phyloP scores from a whole-genome alignment of 2,113 vertebrate species.

The Chrysemys picta region DNA sequence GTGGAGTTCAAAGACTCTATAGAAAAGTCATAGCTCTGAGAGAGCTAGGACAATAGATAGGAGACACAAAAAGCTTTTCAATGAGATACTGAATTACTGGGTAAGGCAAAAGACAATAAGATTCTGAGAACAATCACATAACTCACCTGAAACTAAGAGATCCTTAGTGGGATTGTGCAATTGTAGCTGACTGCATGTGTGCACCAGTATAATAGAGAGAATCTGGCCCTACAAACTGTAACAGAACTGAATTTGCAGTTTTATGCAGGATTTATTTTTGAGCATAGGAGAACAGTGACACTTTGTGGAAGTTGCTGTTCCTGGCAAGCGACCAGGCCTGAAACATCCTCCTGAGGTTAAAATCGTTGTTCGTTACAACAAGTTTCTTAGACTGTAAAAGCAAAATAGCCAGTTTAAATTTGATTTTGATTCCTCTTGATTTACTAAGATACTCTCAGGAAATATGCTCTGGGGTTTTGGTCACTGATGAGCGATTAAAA shows the following conservation, averaged over 20 bases:
- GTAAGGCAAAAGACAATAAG: not conserved
- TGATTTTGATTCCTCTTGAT: not conserved
- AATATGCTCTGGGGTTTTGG: not conserved
- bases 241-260: not conserved
- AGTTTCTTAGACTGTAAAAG: fast-evolving
- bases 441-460: not conserved
- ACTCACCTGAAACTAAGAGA: not conserved
- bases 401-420: not conserved
- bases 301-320: not conserved
- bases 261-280: fast-evolving
- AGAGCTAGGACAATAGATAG: not conserved
- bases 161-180: not conserved
- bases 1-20: not conserved
- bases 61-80: not conserved
- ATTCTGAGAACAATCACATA: not conserved
- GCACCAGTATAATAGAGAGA: not conserved
- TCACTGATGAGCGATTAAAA: not conserved
- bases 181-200: not conserved
- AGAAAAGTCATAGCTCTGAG: not conserved
- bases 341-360: not conserved
- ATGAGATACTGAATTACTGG: not conserved
- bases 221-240: no score
- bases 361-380: not conserved
- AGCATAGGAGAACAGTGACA: not conserved
- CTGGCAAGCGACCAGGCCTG: fast-evolving